A percentile compares a stretch with the other conserved stretches of the same genome.
phyloP scores from a whole-genome alignment of 1,140 invertebrate species.

The Euura saliciscinereae region DNA sequence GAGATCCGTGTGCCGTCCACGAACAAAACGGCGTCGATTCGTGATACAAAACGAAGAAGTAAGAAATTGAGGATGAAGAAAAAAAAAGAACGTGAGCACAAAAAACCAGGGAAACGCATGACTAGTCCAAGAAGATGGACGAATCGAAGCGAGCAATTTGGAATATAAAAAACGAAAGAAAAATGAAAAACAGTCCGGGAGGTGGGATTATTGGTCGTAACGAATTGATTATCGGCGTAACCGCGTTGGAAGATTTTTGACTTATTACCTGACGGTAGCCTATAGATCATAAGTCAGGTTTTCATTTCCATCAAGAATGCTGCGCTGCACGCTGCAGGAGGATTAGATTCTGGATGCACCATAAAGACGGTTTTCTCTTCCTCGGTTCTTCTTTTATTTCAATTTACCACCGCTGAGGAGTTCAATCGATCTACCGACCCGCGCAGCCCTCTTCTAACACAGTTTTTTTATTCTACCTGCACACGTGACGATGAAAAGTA shows the following conservation, averaged over 20 bases:
- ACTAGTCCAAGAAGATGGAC: neutral
- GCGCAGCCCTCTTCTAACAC: neutral
- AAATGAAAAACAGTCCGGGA: too few relatives aligned
- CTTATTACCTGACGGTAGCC: neutral
- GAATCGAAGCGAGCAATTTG: slow-evolving; percentile 1
- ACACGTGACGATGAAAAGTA: too few relatives aligned
- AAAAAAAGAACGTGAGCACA: too few relatives aligned
- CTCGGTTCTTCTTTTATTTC: neutral
- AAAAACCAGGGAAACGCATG: too few relatives aligned
- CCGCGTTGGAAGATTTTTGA: neutral
- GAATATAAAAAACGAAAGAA: too few relatives aligned
- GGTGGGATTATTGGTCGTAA: neutral
- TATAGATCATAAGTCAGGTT: neutral
- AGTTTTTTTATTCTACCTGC: too few relatives aligned
- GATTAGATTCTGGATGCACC: neutral
- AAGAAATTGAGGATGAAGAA: too few relatives aligned
- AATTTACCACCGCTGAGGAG: neutral
- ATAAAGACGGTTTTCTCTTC: neutral
- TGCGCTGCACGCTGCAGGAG: neutral
- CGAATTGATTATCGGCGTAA: slow-evolving; percentile 4
- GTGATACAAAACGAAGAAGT: too few relatives aligned
- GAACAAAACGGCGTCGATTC: slow-evolving; percentile 1
- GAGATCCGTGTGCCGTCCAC: neutral
- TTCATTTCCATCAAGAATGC: slow-evolving; percentile 5
- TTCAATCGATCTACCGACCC: slow-evolving; percentile 6